A percentile compares a stretch with the other conserved stretches of the same genome.
phyloP scores from a whole-genome alignment of 2,113 vertebrate genomes.

The Phalacrocorax aristotelis region DNA sequence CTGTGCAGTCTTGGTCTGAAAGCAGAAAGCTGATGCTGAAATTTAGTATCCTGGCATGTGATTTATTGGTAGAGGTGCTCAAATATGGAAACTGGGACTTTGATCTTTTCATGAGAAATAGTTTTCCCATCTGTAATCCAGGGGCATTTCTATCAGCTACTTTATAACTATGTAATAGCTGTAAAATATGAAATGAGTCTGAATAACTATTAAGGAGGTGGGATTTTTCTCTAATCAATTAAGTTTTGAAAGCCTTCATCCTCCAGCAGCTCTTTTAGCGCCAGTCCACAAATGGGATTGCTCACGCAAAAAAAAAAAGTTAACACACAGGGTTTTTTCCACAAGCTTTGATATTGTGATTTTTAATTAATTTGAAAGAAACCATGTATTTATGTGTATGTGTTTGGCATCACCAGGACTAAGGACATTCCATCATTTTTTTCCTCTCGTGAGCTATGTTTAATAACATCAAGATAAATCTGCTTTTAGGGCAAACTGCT shows the following conservation, averaged over 20 bases:
- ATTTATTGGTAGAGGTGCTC: conserved; percentile 46
- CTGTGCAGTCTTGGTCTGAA: neutral
- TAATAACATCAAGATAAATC: conserved; percentile 28
- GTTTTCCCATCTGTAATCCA: conserved; percentile 48
- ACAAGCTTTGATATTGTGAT: neutral
- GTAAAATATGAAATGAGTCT: conserved; percentile 33
- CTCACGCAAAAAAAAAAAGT: neutral
- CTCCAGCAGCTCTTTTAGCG: conserved; percentile 6
- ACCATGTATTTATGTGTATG: neutral
- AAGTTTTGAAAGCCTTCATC: conserved; percentile 43
- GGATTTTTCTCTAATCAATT: conserved; percentile 66
- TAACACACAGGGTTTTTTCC: neutral
- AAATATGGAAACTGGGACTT: conserved; percentile 19
- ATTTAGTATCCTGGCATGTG: neutral
- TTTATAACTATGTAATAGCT: conserved; percentile 44
- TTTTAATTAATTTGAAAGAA: neutral
- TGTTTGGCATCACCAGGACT: neutral
- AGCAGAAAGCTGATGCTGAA: neutral
- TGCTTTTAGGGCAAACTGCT: neutral
- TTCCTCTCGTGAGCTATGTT: neutral
- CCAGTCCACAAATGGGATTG: neutral
- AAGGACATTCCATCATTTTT: neutral
- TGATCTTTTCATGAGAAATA: conserved; percentile 51
- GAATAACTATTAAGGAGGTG: conserved; percentile 42
- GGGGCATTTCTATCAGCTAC: conserved; percentile 36